Base-by-base conservation (phyloP, 2,888 invertebrate species). In the Ornithoptera priamus region DNA sequence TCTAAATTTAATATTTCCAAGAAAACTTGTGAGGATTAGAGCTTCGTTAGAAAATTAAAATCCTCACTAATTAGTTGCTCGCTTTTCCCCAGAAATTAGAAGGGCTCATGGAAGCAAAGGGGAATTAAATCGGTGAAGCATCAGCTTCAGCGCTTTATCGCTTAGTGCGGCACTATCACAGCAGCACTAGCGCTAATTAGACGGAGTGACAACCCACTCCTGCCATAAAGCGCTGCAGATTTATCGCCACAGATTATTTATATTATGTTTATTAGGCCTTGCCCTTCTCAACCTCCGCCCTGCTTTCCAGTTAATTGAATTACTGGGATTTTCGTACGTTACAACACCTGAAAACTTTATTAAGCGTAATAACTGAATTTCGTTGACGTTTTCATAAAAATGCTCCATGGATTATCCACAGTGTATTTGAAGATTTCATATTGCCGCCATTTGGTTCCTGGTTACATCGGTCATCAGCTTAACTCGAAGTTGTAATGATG, bases 171-270 rank as follows among this genome's bases (percentile, higher is more conserved):
- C 75, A 74, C 74, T 73, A 78, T 65, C 77, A 71, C 78, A 84
- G 82, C 85, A 82, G 83, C 88, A 89, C 89, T 89, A 89, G 89
- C 83, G 86, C 90, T 92, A 92, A 92, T 92, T 92, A 92, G 90
- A 85, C 86, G 78, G 83, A 91, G 90, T 92, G 92, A 91, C 92
- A 92, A 92, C 92, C 92, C 92, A 90, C 92, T 91, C 92, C 90
- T 85, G 88, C 87, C 90, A 89, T 92, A 92, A 92, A 91, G 87
- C 89, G 90, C 86, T 87, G 87, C 90, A 91, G 92, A 92, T 92
- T 91, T 92, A 92, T 91, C 90, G 90, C 87, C 84, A 76, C 86
- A 91, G 92, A 92, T 92, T 92, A 92, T 91, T 92, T 92, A 92
- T 92, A 92, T 92, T 92, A 92, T 91, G 91, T 91, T 92, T 92